phyloP scores from a whole-genome alignment of 2,797 vertebrate genomes.

The Bovichtus diacanthus region DNA sequence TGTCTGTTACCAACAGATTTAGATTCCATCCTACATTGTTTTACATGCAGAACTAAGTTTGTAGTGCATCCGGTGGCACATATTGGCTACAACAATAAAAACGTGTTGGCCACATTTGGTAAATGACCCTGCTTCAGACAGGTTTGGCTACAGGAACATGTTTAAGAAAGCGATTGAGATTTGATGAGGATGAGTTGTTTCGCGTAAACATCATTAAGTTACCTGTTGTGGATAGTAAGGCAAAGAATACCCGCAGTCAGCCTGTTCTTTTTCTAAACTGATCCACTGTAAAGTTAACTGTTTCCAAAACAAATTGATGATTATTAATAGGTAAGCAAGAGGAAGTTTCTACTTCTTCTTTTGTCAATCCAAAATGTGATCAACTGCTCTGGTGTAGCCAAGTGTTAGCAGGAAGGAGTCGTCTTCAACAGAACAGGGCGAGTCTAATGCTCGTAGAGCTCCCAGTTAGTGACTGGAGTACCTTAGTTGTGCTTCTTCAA shows the following conservation, averaged over 20 bases:
- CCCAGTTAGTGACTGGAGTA: neutral
- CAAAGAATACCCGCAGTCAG: neutral
- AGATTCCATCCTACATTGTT: neutral
- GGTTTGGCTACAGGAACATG: neutral
- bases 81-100: slow-evolving; percentile 3
- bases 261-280: neutral
- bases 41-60: neutral
- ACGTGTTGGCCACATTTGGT: slow-evolving; percentile 3
- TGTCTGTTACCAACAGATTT: neutral
- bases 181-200: slow-evolving; percentile 30
- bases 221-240: neutral
- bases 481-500: neutral
- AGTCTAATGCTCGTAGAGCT: neutral
- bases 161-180: neutral
- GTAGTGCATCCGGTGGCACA: neutral
- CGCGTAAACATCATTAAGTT: slow-evolving; percentile 16
- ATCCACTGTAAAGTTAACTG: neutral
- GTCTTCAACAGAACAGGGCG: slow-evolving; percentile 12
- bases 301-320: neutral
- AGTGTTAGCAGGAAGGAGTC: neutral
- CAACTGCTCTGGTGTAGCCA: neutral
- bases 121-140: slow-evolving; percentile 3
- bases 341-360: neutral
- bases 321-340: neutral
- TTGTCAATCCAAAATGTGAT: neutral